A percentile compares a stretch with the other conserved stretches of the same genome.
These are phyloP conservation scores for Setipinna tenuifilis DNA, from an alignment of 2,797 vertebrate genomes.

Conservation along the genomic window DNA sequence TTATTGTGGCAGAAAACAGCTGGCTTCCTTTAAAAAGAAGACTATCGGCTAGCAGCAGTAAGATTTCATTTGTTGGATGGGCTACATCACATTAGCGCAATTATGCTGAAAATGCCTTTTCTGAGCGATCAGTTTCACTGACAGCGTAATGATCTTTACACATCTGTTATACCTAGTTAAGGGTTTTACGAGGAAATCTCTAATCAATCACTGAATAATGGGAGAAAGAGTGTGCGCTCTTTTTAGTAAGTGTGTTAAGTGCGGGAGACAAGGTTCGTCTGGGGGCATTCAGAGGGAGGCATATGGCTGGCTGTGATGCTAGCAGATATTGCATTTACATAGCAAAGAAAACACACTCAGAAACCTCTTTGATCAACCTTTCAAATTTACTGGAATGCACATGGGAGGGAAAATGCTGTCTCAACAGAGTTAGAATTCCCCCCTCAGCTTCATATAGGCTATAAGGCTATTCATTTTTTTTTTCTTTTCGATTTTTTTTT, in stretches of 20 bases:
- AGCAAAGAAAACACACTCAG: not conserved
- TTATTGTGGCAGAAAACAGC: not conserved
- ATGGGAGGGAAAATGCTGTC: not conserved
- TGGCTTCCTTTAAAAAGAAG: not conserved
- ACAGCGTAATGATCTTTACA: not conserved
- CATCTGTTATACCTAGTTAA: not conserved
- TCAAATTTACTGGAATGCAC: not conserved
- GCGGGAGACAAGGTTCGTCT: not conserved
- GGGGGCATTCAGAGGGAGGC: not conserved
- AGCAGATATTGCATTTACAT: not conserved
- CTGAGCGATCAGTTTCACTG: not conserved
- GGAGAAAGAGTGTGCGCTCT: not conserved
- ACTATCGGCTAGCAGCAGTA: not conserved
- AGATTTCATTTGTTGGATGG: not conserved
- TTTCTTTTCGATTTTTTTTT: not conserved
- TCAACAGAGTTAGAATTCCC: not conserved
- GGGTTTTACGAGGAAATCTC: not conserved
- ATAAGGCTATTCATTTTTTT: not conserved
- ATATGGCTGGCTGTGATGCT: not conserved
- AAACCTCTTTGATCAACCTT: not conserved
- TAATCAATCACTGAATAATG: not conserved
- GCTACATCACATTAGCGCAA: not conserved
- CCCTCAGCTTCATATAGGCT: no score
- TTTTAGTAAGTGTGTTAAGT: not conserved
- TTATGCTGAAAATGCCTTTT: not conserved